These are phyloP conservation scores for Thalpophila matura DNA, from an alignment of 2,888 invertebrate genomes.

Conservation along the genomic window DNA sequence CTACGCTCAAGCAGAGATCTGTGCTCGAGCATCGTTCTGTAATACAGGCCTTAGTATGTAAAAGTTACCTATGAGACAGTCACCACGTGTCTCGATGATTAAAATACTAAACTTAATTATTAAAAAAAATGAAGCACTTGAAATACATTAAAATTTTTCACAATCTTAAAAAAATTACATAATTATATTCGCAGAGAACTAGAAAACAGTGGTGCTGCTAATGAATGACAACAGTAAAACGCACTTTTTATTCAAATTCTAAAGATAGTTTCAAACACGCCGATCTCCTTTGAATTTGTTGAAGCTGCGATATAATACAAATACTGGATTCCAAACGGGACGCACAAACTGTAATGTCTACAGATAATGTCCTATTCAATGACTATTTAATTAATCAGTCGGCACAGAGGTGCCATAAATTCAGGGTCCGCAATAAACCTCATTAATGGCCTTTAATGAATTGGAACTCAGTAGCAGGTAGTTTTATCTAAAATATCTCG, in stretches of 20 bases:
- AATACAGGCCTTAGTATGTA: too few relatives aligned
- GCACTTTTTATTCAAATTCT: conserved; percentile 55
- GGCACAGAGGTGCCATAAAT: conserved; percentile 77
- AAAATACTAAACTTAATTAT: too few relatives aligned
- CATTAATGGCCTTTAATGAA: conserved; percentile 87
- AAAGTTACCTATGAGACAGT: too few relatives aligned
- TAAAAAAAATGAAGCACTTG: too few relatives aligned
- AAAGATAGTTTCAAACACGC: conserved; percentile 48
- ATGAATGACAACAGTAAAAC: conserved; percentile 36
- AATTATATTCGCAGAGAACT: conserved; percentile 3
- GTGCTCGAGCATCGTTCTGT: too few relatives aligned
- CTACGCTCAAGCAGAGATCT: too few relatives aligned
- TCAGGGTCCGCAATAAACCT: conserved; percentile 80
- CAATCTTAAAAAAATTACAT: too few relatives aligned
- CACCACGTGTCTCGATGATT: too few relatives aligned
- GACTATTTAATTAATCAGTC: conserved; percentile 85
- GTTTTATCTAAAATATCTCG: conserved; percentile 77
- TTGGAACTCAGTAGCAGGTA: conserved; percentile 87
- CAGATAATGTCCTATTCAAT: conserved; percentile 76
- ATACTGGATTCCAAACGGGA: conserved; percentile 64
- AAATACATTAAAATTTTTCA: too few relatives aligned
- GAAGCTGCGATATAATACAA: conserved; percentile 62
- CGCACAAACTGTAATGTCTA: conserved; percentile 66
- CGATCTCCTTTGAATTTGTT: conserved; percentile 57
- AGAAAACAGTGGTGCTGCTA: conserved; percentile 12